Evolutionary conservation across 2,888 invertebrate genomes (phyloP), one percentile per base, ranked within the genome.

Genomic region (Brachypalpus laphriformis): DNA sequence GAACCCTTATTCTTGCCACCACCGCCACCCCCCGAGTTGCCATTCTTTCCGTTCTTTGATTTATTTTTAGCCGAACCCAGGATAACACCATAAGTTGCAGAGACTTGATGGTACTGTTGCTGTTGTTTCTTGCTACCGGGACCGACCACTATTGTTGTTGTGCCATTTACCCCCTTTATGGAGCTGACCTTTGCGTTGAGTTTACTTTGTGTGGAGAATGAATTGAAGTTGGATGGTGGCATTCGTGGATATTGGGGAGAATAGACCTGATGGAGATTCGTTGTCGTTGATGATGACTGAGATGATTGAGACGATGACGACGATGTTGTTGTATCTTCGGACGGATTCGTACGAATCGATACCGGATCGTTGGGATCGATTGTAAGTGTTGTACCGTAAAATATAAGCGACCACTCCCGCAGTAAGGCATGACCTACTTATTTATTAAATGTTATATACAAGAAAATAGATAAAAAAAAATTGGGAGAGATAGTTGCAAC

Each of bases 331-430:
- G 89, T 87, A 11, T 87, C 88, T 82, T 91, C 90, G 77, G 89
- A 88, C 81, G 89, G 88, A 87, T 87, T 88, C 2, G 89, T 87
- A 22, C 89, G 90, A 80, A 88, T 89, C 68, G 94, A 94, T 88
- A 93, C 92, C 16, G 94, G 94, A 90, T 95, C 95, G 89, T 93
- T 94, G 91, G 94, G 94, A 90, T 94, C 93, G 65, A 94, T 94
- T 76, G 94, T 93, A 85, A 92, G 93, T 34, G 91, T 95, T 78
- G 98, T 98, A 89, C 98, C 98, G 92, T 98, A 97, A 91, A 98
- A 94, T 90, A 97, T 96, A 91, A 98, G 94, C 85, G 97, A 96
- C 98, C 98, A 98, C 91, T 97, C 97, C 93, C 97, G 96, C 89
- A 98, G 94, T 87, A 96, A 95, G 82, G 97, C 97, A 91, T 97